These are phyloP conservation scores for Dolichotis patagonum DNA, from an alignment of 2,113 vertebrate genomes.

Conservation along the genomic window DNA sequence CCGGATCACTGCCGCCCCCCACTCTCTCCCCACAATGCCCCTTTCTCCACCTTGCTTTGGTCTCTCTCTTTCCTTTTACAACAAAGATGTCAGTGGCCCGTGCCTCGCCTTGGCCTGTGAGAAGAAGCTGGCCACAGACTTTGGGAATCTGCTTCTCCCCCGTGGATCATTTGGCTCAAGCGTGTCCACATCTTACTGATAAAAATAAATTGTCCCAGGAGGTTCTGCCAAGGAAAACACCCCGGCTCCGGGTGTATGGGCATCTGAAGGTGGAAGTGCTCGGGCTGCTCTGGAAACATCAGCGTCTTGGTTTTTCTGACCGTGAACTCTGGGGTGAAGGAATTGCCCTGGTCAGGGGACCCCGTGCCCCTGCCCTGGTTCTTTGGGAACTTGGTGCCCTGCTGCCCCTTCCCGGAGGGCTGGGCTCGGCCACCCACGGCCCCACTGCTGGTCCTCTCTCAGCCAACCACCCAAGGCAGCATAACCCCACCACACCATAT, in stretches of 20 bases:
- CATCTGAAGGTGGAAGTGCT: slow-evolving; percentile 78
- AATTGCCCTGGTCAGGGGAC: slow-evolving; percentile 65
- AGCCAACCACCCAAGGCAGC: neutral
- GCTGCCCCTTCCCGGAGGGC: slow-evolving; percentile 25
- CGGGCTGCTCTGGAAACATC: slow-evolving; percentile 71
- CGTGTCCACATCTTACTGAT: slow-evolving; percentile 79
- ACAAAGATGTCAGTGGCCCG: neutral
- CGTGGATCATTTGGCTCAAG: slow-evolving; percentile 65
- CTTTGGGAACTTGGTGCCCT: slow-evolving; percentile 74
- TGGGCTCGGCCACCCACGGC: slow-evolving; percentile 74
- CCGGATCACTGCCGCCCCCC: too few species aligned
- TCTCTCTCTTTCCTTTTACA: neutral
- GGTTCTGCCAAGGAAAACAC: slow-evolving; percentile 83
- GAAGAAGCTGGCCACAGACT: neutral
- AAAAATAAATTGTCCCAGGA: slow-evolving; percentile 85
- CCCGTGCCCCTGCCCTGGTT: slow-evolving; percentile 73
- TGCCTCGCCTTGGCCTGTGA: neutral
- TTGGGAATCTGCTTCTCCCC: slow-evolving; percentile 52
- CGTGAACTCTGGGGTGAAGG: slow-evolving; percentile 36
- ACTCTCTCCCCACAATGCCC: neutral
- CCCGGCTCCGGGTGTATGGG: slow-evolving; percentile 65
- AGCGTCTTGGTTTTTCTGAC: slow-evolving; percentile 62
- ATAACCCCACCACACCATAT: slow-evolving; percentile 57
- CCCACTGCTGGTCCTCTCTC: slow-evolving; percentile 56
- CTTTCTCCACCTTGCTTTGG: neutral